Base-by-base conservation (phyloP, 2,888 invertebrate species). In the Epinotia bilunana region DNA sequence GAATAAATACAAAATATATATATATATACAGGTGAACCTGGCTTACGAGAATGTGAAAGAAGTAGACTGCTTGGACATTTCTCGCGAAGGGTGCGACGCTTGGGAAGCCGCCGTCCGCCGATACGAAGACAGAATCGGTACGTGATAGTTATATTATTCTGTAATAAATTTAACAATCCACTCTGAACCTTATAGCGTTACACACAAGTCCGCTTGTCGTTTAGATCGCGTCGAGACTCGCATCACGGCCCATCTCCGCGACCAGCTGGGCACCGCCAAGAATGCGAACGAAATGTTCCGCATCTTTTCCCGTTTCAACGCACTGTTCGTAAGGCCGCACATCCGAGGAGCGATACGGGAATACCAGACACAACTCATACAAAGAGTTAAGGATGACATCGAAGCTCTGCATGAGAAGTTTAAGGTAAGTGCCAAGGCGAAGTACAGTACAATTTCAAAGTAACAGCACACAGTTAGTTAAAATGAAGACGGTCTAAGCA, bases 271-370 rank as follows among this genome's bases (percentile, higher is more conserved):
- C 70, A 99, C 99, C 0, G 99, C 99, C 0, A 99, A 99, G 93
- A 99, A 99, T 93, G 99, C 99, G 23, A 99, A 99, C 88, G 99
- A 99, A 91, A 99, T 99, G 99, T 99, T 99, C 94, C 96, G 99
- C 74, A 99, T 99, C 84, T 98, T 98, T 94, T 99, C 99, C 0
- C 96, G 99, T 20, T 99, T 99, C 94, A 99, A 99, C 92, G 99
- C 99, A 0, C 95, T 99, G 69, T 99, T 99, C 93, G 99, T 99
- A 12, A 96, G 99, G 11, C 99, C 99, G 2, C 99, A 99, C 91
- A 99, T 99, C 87, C 96, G 99, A 72, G 99, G 99, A 63, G 99
- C 99, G 33, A 99, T 99, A 81, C 95, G 99, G 62, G 99, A 99
- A 92, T 99, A 99, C 91, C 99, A 99, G 93, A 99, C 99, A 0